Base-by-base conservation (phyloP, 1,140 invertebrate genomes). In the Brachystomella parvula region DNA sequence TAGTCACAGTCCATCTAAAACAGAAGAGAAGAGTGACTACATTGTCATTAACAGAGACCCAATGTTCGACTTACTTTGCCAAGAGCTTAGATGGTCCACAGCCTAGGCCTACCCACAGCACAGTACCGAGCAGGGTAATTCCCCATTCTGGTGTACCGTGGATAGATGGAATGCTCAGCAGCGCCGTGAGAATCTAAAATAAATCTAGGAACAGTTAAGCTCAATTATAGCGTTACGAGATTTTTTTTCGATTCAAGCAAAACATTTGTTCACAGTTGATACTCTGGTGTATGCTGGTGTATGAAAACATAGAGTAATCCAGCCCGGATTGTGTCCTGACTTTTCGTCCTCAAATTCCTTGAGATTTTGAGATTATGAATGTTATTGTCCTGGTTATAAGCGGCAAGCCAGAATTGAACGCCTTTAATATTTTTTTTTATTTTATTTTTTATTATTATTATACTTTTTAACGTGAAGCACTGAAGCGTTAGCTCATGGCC, bases 221-320 rank as follows among this genome's bases (percentile, higher is more conserved):
- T 74, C 49, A 79, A 77, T 74, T n/a, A n/a, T 86, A 83, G 28
- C 70, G 69, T 61, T 77, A 75, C 28, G 86, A 57, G 0, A 88
- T 76, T 63, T 85, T 84, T 3, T 81, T 75, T 74, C 19, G 26
- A 31, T 53, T 86, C 71, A 94, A 87, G 1, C 86, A 80, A 73
- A 94, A 82, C 0, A 93, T 74, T 78, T 95, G 92, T 77, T 94
- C 90, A 79, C 92, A 94, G 73, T 86, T 83, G 9, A 53, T 53
- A n/a, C 90, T 91, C n/a, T n/a, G n/a, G n/a, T n/a, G n/a, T n/a
- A n/a, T n/a, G n/a, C 77, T 92, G 89, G 79, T 93, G 90, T 32
- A 87, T 80, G 79, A 92, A 94, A 2, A 92, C 82, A 82, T 89
- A 88, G 0, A 89, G 89, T 74, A 85, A 85, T 0, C 89, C 90